Conservation (phyloP, 2,797 vertebrate genomes). For the Spheniscus humboldti region DNA sequence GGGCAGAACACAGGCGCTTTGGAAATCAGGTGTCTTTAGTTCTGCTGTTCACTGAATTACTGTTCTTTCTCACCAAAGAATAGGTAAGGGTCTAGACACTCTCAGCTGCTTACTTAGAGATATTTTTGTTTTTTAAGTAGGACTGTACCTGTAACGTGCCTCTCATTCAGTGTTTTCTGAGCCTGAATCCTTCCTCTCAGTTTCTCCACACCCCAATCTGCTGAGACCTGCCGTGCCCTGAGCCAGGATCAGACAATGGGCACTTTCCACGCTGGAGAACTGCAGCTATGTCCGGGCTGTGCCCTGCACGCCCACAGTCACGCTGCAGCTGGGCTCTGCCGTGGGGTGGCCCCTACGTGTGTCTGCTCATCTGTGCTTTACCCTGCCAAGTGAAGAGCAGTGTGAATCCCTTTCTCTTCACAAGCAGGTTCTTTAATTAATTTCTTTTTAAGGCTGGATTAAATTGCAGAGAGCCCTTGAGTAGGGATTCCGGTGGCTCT, state of each 20-base stretch:
- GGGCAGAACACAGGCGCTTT: neutral
- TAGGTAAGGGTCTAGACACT: neutral
- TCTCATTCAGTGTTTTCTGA: neutral
- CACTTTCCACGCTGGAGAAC: neutral
- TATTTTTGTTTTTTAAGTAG: neutral
- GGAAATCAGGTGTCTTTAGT: neutral
- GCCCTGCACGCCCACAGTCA: rapidly evolving
- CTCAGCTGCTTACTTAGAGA: neutral
- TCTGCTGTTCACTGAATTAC: neutral
- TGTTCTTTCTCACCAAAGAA: neutral
- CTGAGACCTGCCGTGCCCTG: neutral
- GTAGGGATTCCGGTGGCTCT: neutral
- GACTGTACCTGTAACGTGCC: neutral
- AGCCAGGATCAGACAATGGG: rapidly evolving
- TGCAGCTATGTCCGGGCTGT: neutral
- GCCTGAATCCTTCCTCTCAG: neutral
- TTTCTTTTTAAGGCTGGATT: neutral
- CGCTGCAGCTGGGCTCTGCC: neutral
- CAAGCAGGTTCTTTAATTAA: neutral
- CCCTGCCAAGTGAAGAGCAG: neutral
- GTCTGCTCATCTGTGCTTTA: rapidly evolving
- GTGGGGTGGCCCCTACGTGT: rapidly evolving
- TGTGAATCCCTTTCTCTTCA: neutral
- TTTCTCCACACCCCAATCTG: neutral
- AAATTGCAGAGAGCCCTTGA: neutral